Percentiles rank a stretch among this genome's conserved stretches.
Evolutionary conservation across 2,113 vertebrate genomes (phyloP).

Genomic region (Dinomys branickii): DNA sequence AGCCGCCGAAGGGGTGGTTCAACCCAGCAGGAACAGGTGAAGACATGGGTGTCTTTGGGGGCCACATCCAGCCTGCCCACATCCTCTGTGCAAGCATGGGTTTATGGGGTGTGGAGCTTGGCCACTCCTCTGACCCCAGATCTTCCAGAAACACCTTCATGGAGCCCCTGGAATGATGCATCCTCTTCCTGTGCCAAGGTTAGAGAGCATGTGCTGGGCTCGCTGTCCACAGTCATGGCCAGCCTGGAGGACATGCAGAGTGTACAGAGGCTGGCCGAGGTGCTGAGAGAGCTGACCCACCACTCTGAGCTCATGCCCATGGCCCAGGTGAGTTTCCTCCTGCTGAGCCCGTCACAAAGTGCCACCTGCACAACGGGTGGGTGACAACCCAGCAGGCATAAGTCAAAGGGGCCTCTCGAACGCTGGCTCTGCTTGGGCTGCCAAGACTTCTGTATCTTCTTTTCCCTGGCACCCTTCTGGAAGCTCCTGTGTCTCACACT

Average conservation of each 20-base stretch:
- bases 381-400: not conserved
- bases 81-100: not conserved
- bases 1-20: not conserved
- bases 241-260: constrained; percentile 84
- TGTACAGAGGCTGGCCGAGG: constrained; percentile 89
- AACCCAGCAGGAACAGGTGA: not conserved
- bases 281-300: constrained; percentile 90
- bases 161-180: not conserved
- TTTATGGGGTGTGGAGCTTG: not conserved
- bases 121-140: not conserved
- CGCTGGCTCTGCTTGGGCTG: not conserved
- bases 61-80: not conserved
- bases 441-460: not conserved
- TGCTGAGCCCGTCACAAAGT: not conserved
- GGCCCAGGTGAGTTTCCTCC: constrained; percentile 88
- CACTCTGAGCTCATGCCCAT: constrained; percentile 87
- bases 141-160: not conserved
- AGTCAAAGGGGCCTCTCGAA: not conserved
- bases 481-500: not conserved
- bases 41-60: not conserved
- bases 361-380: accelerated
- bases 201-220: constrained; percentile 90
- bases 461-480: not conserved
- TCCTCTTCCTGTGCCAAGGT: constrained; percentile 85
- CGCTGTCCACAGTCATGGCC: constrained; percentile 86